phyloP scores from a whole-genome alignment of 2,888 invertebrate species.

The Lepidocyrtoides sp. region DNA sequence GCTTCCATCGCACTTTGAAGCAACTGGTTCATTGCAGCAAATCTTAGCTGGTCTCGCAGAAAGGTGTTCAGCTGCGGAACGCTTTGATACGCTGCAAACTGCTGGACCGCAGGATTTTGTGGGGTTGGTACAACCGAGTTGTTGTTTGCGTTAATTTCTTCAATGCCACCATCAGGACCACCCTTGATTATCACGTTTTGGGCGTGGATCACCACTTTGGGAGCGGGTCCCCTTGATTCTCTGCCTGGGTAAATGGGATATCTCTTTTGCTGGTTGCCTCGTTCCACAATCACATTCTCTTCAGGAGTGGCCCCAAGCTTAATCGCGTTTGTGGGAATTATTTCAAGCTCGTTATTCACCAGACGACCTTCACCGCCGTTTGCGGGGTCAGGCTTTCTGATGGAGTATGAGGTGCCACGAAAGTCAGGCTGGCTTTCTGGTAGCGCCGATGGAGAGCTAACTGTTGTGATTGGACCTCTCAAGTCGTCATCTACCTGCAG shows the following conservation, averaged over 20 bases:
- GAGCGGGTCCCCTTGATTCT: too few relatives aligned
- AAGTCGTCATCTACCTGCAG: neutral
- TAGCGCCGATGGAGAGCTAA: too few relatives aligned
- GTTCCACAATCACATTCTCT: neutral
- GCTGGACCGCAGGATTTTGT: neutral
- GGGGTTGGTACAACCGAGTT: neutral
- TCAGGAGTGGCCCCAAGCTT: neutral
- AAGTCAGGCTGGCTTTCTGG: neutral
- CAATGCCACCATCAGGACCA: neutral
- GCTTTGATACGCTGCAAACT: slow-evolving; percentile 49
- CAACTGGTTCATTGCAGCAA: slow-evolving; percentile 45
- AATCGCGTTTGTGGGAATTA: slow-evolving; percentile 32
- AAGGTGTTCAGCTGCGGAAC: slow-evolving; percentile 56
- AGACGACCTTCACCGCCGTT: too few relatives aligned
- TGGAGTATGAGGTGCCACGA: neutral
- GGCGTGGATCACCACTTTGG: slow-evolving; percentile 67
- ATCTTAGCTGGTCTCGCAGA: slow-evolving; percentile 54
- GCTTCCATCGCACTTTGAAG: slow-evolving; percentile 2
- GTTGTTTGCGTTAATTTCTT: neutral
- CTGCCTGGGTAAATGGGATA: slow-evolving; percentile 51
- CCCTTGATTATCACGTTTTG: slow-evolving; percentile 65
- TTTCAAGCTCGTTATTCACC: slow-evolving; percentile 10
- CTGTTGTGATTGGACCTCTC: too few relatives aligned
- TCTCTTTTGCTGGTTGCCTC: neutral
- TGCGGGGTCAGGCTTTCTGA: neutral